Evolutionary conservation across 2,797 vertebrate species (phyloP), one percentile per base, ranked within the genome.

Genomic region (Alauda arvensis): DNA sequence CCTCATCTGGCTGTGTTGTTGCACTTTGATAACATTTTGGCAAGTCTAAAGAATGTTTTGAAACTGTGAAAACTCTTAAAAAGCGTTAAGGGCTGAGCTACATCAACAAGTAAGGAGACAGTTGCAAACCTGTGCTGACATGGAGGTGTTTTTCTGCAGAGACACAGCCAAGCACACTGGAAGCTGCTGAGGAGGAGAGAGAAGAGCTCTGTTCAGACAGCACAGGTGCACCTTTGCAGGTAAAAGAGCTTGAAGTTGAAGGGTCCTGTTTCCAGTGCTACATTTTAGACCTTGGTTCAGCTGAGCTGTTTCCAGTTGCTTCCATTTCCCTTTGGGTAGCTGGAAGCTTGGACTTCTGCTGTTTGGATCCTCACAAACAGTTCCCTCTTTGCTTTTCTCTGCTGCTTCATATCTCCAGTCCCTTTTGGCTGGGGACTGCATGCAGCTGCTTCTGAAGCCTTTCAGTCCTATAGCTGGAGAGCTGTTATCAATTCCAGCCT

Each of bases 131-230:
- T 60, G 18, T 1, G 10, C 75, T 96, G 85, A 96, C 14, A 2
- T 18, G 40, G 61, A 56, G 68, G 2, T 78, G 46, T 94, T 93
- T 85, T 91, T 83, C 95, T 96, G 77, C 94, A 98, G 97, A 98
- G 94, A 97, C 97, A 68, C 97, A 97, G 57, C 85, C 78, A 18
- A 97, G 95, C 91, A 95, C 95, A 14, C 75, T 83, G 69, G 95
- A 96, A 95, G 89, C 87, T 75, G 33, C 68, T 76, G 95, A 96
- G 69, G 61, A 69, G 10, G 93, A 96, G 78, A 90, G 63, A 79
- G 93, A 93, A 93, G 95, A 96, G 68, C 60, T 87, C 49, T 95
- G 83, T 78, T 88, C 37, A 65, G 91, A 59, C 83, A 92, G 53
- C 82, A 67, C 86, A 92, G 33, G 69, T 62, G 31, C 69, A 55